These are phyloP conservation scores for Meleagris gallopavo DNA, from an alignment of 2,113 vertebrate genomes.

Conservation along the genomic window DNA sequence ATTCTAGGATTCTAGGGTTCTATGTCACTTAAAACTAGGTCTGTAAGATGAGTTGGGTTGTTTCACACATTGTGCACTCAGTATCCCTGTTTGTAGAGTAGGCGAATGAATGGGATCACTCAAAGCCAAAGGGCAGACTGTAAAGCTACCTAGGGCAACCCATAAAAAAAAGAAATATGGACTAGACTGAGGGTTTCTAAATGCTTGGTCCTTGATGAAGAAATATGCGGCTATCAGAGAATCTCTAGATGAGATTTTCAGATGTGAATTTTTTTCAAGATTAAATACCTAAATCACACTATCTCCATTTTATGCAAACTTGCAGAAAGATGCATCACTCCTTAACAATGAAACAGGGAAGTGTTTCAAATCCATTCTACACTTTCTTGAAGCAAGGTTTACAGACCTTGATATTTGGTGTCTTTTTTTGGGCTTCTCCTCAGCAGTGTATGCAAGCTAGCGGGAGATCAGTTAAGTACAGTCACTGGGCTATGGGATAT, in stretches of 20 bases:
- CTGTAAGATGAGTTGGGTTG: rapidly evolving
- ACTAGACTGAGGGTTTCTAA: background rate
- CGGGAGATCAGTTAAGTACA: background rate
- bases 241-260: background rate
- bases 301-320: background rate
- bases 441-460: rapidly evolving
- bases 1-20: too few species aligned
- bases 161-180: background rate
- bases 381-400: background rate
- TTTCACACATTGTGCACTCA: background rate
- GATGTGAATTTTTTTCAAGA: background rate
- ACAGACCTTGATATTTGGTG: background rate
- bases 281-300: background rate
- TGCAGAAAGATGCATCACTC: background rate
- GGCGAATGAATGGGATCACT: background rate
- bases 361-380: rapidly evolving
- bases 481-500: background rate
- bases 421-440: background rate
- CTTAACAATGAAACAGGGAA: background rate
- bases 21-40: background rate
- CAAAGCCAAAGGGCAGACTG: background rate
- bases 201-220: background rate
- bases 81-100: background rate
- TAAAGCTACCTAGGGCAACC: background rate
- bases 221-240: background rate